phyloP scores from a whole-genome alignment of 1,140 invertebrate species.

The Thereuonema tuberculata region DNA sequence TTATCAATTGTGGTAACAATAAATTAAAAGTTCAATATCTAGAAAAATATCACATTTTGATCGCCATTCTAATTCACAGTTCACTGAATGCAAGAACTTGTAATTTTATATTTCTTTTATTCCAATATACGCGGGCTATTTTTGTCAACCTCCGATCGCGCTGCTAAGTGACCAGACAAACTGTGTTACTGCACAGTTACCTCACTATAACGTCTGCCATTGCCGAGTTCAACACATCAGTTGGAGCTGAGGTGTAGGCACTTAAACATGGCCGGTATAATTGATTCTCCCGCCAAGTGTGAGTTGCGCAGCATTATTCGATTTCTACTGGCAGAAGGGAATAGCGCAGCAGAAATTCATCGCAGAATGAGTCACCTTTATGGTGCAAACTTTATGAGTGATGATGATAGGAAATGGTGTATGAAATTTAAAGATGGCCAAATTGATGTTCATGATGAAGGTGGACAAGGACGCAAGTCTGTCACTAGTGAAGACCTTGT shows the following conservation, averaged over 20 bases:
- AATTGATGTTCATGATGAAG: neutral
- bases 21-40: too few relatives aligned
- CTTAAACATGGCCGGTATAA: neutral
- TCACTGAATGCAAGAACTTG: too few relatives aligned
- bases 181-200: too few relatives aligned
- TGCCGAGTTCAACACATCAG: neutral
- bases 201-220: neutral
- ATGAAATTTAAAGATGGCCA: neutral
- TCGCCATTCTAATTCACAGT: too few relatives aligned
- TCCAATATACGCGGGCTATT: neutral
- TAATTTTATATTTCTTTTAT: too few relatives aligned
- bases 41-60: too few relatives aligned
- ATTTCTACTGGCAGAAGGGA: neutral
- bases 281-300: too few relatives aligned
- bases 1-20: too few relatives aligned
- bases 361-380: neutral
- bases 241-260: too few relatives aligned
- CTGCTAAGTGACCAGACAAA: neutral
- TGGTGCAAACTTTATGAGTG: too few relatives aligned
- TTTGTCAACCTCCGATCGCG: neutral
- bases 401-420: neutral
- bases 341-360: neutral
- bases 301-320: too few relatives aligned
- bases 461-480: neutral
- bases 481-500: neutral